Conservation (phyloP, 2,797 vertebrate genomes). For the Anniella stebbinsi region DNA sequence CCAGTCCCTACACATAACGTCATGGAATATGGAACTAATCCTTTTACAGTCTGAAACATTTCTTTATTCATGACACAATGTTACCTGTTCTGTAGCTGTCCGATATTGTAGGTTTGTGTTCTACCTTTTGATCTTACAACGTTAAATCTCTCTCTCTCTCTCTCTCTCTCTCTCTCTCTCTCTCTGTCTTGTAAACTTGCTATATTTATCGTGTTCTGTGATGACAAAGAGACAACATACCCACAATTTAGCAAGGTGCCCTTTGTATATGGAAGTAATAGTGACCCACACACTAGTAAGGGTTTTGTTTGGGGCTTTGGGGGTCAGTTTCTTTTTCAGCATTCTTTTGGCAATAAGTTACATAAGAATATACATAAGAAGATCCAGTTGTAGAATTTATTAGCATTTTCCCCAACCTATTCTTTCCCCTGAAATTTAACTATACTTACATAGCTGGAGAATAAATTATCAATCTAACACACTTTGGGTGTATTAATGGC, state of each 20-base stretch:
- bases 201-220: neutral
- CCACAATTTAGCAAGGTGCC: neutral
- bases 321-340: neutral
- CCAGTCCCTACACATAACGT: slow-evolving; percentile 17
- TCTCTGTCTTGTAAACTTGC: neutral
- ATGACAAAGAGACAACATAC: neutral
- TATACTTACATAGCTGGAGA: neutral
- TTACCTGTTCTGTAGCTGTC: neutral
- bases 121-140: neutral
- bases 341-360: neutral
- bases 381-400: neutral
- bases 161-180: neutral
- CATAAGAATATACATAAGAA: neutral
- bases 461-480: neutral
- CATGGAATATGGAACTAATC: neutral
- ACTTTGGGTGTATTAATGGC: neutral
- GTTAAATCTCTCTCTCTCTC: neutral
- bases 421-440: no score
- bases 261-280: neutral
- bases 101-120: neutral
- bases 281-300: neutral
- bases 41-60: slow-evolving; percentile 4
- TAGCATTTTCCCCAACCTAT: neutral
- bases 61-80: neutral
- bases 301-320: neutral